These are phyloP conservation scores for Regulus satrapa DNA, from an alignment of 2,113 vertebrate species.

Conservation along the genomic window DNA sequence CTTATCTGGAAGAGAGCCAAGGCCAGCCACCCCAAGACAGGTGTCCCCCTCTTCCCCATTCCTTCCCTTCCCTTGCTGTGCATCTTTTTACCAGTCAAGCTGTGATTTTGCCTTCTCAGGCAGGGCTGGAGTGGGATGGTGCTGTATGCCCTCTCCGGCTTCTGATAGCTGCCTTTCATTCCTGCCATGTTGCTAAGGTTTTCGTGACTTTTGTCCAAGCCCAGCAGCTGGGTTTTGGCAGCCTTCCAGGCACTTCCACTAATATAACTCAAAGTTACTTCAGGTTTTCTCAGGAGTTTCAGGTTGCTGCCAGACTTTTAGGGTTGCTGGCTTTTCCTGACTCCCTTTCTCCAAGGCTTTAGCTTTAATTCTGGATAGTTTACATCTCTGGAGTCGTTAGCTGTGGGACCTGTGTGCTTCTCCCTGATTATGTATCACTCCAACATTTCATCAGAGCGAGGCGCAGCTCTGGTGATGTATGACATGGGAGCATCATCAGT, in stretches of 20 bases:
- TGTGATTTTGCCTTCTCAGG: not conserved
- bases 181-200: not conserved
- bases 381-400: not conserved
- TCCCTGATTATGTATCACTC: conserved; percentile 35
- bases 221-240: conserved; percentile 44
- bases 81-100: not conserved
- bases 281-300: conserved; percentile 35
- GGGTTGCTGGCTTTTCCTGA: not conserved
- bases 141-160: not conserved
- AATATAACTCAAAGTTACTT: not conserved
- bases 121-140: not conserved
- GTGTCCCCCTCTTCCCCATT: not conserved
- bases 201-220: not conserved
- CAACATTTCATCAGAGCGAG: conserved; percentile 44
- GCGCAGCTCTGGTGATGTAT: conserved; percentile 45
- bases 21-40: not conserved
- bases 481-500: conserved; percentile 38
- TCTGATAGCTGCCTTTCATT: not conserved
- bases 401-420: not conserved
- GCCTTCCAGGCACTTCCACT: conserved; percentile 44
- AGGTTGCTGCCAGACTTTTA: not conserved
- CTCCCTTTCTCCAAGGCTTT: not conserved
- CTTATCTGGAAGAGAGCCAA: not conserved
- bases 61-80: not conserved
- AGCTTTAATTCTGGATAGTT: conserved; percentile 32